phyloP scores from a whole-genome alignment of 2,797 vertebrate species.

The Scleropages formosus region DNA sequence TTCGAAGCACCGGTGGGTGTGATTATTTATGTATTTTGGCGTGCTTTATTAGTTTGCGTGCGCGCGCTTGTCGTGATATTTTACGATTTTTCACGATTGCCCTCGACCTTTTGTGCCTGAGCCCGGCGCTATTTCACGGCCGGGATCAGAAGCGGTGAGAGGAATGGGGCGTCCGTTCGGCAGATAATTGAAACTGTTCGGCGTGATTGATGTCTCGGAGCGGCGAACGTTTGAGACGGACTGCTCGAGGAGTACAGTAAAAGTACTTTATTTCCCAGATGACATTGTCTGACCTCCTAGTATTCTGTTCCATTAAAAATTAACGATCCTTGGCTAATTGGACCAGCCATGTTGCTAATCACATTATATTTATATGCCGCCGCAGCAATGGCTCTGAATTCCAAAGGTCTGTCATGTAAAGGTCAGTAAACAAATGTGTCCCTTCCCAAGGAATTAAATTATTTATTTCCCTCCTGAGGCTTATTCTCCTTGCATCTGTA shows the following conservation, averaged over 20 bases:
- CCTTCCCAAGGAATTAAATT: conserved; percentile 35
- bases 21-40: not conserved
- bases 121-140: conserved; percentile 25
- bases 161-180: conserved; percentile 49
- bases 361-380: conserved; percentile 36
- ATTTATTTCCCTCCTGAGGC: conserved; percentile 29
- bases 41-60: not conserved
- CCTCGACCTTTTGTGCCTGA: conserved; percentile 5
- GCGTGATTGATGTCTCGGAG: conserved; percentile 50
- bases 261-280: conserved; percentile 29
- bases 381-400: conserved; percentile 26
- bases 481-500: not conserved
- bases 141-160: conserved; percentile 43
- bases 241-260: conserved; percentile 25
- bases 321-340: conserved; percentile 47
- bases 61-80: not conserved
- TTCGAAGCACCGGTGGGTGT: not conserved
- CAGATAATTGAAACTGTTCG: conserved; percentile 49
- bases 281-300: conserved; percentile 47
- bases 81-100: not conserved
- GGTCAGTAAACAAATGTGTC: conserved; percentile 44
- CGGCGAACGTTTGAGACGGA: conserved; percentile 30
- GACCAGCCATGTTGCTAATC: conserved; percentile 40
- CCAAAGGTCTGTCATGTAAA: conserved; percentile 39
- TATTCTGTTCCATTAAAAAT: conserved; percentile 46